Conservation (phyloP, 2,888 invertebrate species). For the Drosophila parthenogenetica region DNA sequence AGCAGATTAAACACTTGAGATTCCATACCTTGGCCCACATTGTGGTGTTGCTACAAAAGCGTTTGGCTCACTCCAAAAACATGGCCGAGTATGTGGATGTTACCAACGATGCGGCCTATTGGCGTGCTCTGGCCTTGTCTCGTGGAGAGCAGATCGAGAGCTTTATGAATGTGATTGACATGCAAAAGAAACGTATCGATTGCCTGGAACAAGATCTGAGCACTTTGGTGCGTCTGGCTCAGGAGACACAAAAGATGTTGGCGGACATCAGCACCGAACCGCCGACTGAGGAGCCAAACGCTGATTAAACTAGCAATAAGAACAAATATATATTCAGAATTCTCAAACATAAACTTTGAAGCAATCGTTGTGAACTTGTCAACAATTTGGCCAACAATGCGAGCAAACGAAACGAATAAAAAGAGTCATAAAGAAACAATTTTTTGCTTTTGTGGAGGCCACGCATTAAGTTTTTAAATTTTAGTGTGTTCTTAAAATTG, state of each 20-base stretch:
- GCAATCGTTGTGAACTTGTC: slow-evolving; percentile 1
- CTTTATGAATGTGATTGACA: slow-evolving; percentile 31
- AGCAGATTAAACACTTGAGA: not conserved
- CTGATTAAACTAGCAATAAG: not conserved
- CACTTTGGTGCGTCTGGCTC: slow-evolving; percentile 33
- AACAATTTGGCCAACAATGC: slow-evolving; percentile 5
- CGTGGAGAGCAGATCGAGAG: slow-evolving; percentile 35
- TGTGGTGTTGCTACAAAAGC: slow-evolving; percentile 32
- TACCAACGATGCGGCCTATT: slow-evolving; percentile 37
- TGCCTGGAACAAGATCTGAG: slow-evolving; percentile 43
- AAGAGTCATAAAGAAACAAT: too few species aligned
- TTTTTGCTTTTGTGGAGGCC: too few species aligned
- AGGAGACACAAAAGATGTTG: slow-evolving; percentile 45
- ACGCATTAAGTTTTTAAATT: too few species aligned
- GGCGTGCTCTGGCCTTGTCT: slow-evolving; percentile 46
- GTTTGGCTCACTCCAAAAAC: slow-evolving; percentile 3
- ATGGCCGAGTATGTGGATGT: slow-evolving; percentile 15
- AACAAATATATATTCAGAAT: not conserved
- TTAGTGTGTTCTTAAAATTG: too few species aligned
- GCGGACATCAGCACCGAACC: slow-evolving; percentile 15
- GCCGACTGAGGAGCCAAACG: not conserved
- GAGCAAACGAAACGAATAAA: not conserved
- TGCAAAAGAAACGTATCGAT: slow-evolving; percentile 48
- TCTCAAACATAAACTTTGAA: not conserved
- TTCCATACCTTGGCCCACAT: slow-evolving; percentile 40